Evolutionary conservation across 2,797 vertebrate species (phyloP), one percentile per base, ranked within the genome.

Genomic region (Zalophus californianus): DNA sequence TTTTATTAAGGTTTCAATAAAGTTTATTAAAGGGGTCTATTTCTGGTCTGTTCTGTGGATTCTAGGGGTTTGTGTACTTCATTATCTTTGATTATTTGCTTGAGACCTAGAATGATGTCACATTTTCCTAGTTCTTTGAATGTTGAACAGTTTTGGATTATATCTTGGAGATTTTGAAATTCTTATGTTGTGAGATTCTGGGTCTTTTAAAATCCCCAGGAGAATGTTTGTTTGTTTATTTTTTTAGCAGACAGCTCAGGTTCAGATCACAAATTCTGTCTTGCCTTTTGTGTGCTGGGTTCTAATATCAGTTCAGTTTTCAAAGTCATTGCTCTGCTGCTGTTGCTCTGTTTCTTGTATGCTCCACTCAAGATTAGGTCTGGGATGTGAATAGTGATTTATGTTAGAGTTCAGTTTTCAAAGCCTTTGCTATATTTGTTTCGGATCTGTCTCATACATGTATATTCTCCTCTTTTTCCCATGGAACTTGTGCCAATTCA

Each of bases 201-300:
- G 41, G 41, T 44, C 41, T 84, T 21, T 84, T 38, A 77, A 84
- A 83, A 68, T 84, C 18, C 5, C 44, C 3, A 88, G 66, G 41
- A 88, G 62, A 68, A 35, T 58, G 12, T 86, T 77, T 92, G 11
- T 48, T 48, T n/a, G 4, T n/a, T 60, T 88, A 16, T 64, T 38
- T 66, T 78, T 87, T 60, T 86, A 52, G 29, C 62, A 79, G 41
- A 15, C 56, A 86, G 9, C 25, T 54, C 29, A 35, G 23, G 50
- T 68, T 86, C 48, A 83, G 35, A 75, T 38, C 56, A 84, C 15
- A 84, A 66, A 50, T 90, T 90, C 15, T 66, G 1, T 66, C 66
- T 86, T 91, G 48, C 44, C n/a, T 75, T 75, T 92, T 87, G 56
- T 56, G 29, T 87, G 48, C 79, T 62, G 38, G 78, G 77, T 92